Base-by-base conservation (phyloP, 2,888 invertebrate genomes). In the Athrips mouffetella region DNA sequence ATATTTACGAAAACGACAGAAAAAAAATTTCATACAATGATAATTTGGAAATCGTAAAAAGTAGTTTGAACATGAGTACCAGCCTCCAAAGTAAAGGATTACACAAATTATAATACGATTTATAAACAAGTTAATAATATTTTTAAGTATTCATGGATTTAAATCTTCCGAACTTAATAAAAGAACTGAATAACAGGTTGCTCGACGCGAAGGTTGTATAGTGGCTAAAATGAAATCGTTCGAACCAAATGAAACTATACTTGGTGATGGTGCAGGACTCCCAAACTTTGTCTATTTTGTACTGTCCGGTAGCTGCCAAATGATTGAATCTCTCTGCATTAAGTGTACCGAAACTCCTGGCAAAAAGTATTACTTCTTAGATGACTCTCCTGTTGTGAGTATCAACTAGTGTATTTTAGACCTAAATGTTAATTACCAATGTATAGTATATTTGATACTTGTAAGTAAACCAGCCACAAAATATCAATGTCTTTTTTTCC, bases 201-300 rank as follows among this genome's bases (percentile, higher is more conserved):
- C 90, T 0, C 87, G 89, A 45, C 85, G 91, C 33, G 92, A 93
- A 70, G 92, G 92, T 62, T 92, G 92, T 59, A 91, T 92, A 57
- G 80, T 92, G 18, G 90, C 92, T 3, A 91, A 90, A 74, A 89
- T 91, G 65, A 90, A 90, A 62, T 73, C 87, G 1, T 92, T 84
- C 61, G 74, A 78, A 16, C 55, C 78, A 0, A 89, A 91, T 53
- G 90, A 92, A 58, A 91, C 90, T 5, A 65, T 91, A 3, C 68
- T 90, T 8, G 90, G 91, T 0, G 90, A 90, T 52, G 88, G 87
- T 18, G 67, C 73, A 25, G 90, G 90, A 8, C 69, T 89, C 3
- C 57, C 76, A 25, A 86, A 85, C 63, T 85, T 79, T 33, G 82
- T 84, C 15, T 91, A 92, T 65, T 92, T 92, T 59, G 63, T 92